Conservation (phyloP, 1,140 invertebrate genomes). For the Ptiloglossa arizonensis region DNA sequence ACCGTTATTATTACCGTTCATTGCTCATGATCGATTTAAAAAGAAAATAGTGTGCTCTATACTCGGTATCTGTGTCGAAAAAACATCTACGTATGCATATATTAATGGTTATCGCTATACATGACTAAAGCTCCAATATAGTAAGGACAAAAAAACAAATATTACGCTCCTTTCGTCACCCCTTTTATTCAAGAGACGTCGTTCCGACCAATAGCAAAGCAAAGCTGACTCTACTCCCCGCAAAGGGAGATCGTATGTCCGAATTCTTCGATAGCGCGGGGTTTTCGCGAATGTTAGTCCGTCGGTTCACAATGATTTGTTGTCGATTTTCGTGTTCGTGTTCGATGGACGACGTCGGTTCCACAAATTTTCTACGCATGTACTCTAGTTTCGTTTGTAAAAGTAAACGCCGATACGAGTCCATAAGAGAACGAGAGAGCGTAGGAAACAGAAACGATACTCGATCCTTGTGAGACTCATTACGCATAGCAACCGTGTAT, state of each 20-base stretch:
- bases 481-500: neutral
- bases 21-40: constrained; percentile 1
- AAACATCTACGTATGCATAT: constrained; percentile 46
- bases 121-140: constrained; percentile 48
- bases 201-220: neutral
- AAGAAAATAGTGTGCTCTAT: constrained; percentile 40
- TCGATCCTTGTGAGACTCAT: constrained; percentile 18
- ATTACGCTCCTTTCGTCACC: constrained; percentile 7
- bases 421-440: neutral
- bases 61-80: constrained; percentile 55
- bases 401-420: neutral
- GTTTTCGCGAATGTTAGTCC: neutral
- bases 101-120: constrained; percentile 54
- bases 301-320: neutral
- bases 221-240: too few relatives aligned
- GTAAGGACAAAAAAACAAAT: constrained; percentile 17
- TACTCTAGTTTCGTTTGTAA: constrained; percentile 10
- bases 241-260: too few relatives aligned
- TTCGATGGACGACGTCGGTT: constrained; percentile 6
- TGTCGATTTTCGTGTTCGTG: neutral
- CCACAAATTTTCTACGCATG: neutral
- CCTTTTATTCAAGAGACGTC: neutral
- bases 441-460: neutral
- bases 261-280: neutral
- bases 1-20: constrained; percentile 32